Evolutionary conservation across 2,888 invertebrate species (phyloP).

Genomic region (Cosmia trapezina): DNA sequence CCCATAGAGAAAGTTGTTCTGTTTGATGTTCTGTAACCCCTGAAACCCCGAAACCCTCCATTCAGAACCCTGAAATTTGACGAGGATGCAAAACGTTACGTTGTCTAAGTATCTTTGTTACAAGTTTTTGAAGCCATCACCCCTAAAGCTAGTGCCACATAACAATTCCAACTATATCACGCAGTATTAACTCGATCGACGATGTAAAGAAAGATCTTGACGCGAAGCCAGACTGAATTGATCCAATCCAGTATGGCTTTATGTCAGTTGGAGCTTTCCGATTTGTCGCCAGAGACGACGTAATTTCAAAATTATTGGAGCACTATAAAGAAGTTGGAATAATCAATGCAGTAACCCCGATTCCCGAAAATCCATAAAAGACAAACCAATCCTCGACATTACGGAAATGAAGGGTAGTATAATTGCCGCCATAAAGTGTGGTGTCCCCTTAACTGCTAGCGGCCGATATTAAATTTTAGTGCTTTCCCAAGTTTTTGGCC

Average conservation of each 20-base stretch:
- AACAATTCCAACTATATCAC: slow-evolving; percentile 38
- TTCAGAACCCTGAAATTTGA: too few relatives aligned
- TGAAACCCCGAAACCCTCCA: too few relatives aligned
- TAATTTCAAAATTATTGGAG: slow-evolving; percentile 62
- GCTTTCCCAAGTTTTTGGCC: slow-evolving; percentile 81
- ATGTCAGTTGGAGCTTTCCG: slow-evolving; percentile 38
- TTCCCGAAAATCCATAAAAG: slow-evolving; percentile 83
- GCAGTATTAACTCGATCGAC: slow-evolving; percentile 20
- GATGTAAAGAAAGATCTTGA: slow-evolving; percentile 29
- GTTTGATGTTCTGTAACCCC: too few relatives aligned
- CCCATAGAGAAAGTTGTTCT: too few relatives aligned
- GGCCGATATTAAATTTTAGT: slow-evolving; percentile 87
- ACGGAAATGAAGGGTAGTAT: slow-evolving; percentile 85
- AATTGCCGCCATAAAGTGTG: slow-evolving; percentile 87
- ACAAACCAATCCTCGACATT: slow-evolving; percentile 84
- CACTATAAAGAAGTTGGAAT: slow-evolving; percentile 72
- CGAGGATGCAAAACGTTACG: too few relatives aligned
- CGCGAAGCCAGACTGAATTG: too few relatives aligned
- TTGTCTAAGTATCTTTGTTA: not conserved
- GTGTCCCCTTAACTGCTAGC: slow-evolving; percentile 82
- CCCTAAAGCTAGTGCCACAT: slow-evolving; percentile 23
- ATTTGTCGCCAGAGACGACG: slow-evolving; percentile 46
- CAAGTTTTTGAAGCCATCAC: slow-evolving; percentile 14
- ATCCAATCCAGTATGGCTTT: slow-evolving; percentile 37
- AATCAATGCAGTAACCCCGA: slow-evolving; percentile 79